These are phyloP conservation scores for Anoncus sp. DNA, from an alignment of 2,888 invertebrate genomes.

Conservation along the genomic window DNA sequence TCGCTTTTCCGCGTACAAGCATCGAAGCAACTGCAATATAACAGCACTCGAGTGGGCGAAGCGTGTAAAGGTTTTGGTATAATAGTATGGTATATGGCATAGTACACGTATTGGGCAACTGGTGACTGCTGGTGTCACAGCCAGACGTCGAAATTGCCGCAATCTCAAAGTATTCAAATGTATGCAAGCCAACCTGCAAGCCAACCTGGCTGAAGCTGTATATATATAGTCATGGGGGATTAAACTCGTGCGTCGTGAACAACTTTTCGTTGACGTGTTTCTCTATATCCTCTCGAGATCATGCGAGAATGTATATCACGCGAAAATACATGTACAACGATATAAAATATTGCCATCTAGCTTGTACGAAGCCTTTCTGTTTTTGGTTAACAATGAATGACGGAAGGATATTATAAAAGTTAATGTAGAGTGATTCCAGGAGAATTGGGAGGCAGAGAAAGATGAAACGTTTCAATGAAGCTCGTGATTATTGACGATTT, in stretches of 20 bases:
- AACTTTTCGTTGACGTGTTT: slow-evolving; percentile 49
- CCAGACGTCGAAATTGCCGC: slow-evolving; percentile 54
- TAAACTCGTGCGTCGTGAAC: slow-evolving; percentile 44
- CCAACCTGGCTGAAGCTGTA: slow-evolving; percentile 9
- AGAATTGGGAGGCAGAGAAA: too few relatives aligned
- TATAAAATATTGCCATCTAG: background rate
- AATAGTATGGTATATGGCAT: slow-evolving; percentile 14
- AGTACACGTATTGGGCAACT: slow-evolving; percentile 16
- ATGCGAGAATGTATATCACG: slow-evolving; percentile 1
- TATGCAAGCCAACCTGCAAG: slow-evolving; percentile 44
- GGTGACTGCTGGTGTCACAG: slow-evolving; percentile 40
- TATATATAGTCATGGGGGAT: slow-evolving; percentile 17
- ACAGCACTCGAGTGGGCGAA: slow-evolving; percentile 19
- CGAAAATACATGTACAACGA: slow-evolving; percentile 18
- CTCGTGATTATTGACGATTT: background rate
- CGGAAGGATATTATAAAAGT: too few relatives aligned
- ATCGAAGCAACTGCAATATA: too few relatives aligned
- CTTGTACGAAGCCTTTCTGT: background rate
- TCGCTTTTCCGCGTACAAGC: too few relatives aligned
- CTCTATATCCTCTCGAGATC: slow-evolving; percentile 10
- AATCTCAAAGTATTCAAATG: slow-evolving; percentile 61
- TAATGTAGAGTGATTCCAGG: too few relatives aligned
- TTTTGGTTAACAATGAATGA: background rate
- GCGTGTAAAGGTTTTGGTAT: slow-evolving; percentile 22
- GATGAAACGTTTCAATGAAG: too few relatives aligned